Percentiles rank a stretch among this genome's conserved stretches.
Conservation (phyloP, 2,888 invertebrate species). For the Gryllus longicercus region DNA sequence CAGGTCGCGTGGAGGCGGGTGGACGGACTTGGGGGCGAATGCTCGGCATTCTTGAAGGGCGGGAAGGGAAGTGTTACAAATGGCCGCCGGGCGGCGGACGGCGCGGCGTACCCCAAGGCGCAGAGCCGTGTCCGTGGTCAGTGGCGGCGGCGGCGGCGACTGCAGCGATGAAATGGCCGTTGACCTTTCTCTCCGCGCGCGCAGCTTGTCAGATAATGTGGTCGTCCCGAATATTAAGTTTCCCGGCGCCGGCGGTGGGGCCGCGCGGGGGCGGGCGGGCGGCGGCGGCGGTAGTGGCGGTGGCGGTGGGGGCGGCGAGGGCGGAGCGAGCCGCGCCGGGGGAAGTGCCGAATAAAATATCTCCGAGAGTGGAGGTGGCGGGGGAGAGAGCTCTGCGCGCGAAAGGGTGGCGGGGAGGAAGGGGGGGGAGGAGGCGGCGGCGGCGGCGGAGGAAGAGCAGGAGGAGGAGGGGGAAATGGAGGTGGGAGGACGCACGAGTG, state of each 20-base stretch:
- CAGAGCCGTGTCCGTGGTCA: neutral
- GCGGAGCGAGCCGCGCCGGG: neutral
- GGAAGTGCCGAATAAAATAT: conserved; percentile 3
- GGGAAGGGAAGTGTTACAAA: no score
- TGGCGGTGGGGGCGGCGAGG: neutral
- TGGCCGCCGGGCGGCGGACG: no score
- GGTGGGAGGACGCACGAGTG: neutral
- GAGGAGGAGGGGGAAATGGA: neutral
- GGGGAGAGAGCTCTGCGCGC: neutral
- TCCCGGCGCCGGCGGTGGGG: neutral
- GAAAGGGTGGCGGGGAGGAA: neutral
- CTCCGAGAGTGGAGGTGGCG: conserved; percentile 4
- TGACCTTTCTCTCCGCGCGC: neutral
- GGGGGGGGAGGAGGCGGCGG: neutral
- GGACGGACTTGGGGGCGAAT: no score
- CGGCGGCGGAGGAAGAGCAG: neutral
- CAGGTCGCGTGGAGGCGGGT: no score
- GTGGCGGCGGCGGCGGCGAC: neutral
- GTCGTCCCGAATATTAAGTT: conserved; percentile 5
- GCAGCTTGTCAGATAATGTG: conserved; percentile 17
- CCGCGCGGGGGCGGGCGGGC: neutral
- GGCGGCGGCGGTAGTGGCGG: neutral
- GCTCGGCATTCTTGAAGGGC: no score
- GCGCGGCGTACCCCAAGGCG: neutral
- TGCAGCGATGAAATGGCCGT: neutral